Evolutionary conservation across 1,140 invertebrate species (phyloP).

Genomic region (Idris sp.): DNA sequence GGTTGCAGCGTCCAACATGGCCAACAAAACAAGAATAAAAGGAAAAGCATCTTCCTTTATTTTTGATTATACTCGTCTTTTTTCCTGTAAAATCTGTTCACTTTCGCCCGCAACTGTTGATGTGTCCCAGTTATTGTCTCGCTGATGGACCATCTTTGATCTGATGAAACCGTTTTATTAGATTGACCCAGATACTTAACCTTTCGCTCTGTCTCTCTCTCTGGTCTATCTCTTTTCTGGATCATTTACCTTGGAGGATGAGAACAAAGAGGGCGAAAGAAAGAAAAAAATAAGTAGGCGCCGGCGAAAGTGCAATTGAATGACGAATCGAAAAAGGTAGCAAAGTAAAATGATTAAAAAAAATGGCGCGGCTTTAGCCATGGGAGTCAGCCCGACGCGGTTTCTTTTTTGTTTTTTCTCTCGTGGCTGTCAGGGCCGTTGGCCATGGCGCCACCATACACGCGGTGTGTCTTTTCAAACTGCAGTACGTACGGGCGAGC

Average conservation of each 20-base stretch:
- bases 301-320: conserved; percentile 18
- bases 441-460: conserved; percentile 67
- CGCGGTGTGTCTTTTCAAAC: conserved; percentile 55
- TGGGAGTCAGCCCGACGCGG: conserved; percentile 53
- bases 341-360: conserved; percentile 30
- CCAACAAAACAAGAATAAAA: conserved; percentile 45
- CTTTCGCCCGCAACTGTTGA: conserved; percentile 30
- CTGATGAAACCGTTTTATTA: background rate
- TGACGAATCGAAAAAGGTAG: conserved; percentile 20
- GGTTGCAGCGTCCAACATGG: conserved; percentile 50
- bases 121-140: background rate
- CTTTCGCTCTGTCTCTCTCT: background rate
- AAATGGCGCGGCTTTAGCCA: conserved; percentile 36
- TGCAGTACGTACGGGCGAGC: conserved; percentile 60
- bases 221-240: too few relatives aligned
- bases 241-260: too few relatives aligned
- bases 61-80: too few relatives aligned
- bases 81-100: conserved; percentile 21
- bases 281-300: background rate
- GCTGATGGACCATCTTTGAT: background rate
- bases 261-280: background rate
- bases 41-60: background rate
- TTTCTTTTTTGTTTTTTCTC: conserved; percentile 61
- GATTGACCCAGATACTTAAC: background rate
- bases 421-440: conserved; percentile 61